Evolutionary conservation across 2,113 vertebrate species (phyloP).

Genomic region (Trachemys scripta): DNA sequence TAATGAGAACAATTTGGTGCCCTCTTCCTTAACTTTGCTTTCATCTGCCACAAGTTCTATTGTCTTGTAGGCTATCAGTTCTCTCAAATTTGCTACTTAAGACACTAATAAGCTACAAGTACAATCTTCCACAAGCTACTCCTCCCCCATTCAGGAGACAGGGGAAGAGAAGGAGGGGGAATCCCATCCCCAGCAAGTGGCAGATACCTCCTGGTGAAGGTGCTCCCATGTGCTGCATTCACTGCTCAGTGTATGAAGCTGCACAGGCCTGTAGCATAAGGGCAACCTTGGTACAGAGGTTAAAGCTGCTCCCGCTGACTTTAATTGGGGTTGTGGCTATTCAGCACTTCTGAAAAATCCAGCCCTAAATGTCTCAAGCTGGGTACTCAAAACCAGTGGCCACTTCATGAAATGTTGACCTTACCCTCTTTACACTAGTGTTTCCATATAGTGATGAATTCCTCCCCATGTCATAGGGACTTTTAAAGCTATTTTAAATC

Average conservation of each 20-base stretch:
- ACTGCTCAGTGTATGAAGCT: not conserved
- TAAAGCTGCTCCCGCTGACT: not conserved
- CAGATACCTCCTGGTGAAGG: not conserved
- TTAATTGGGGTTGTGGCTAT: not conserved
- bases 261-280: not conserved
- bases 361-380: not conserved
- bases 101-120: not conserved
- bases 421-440: not conserved
- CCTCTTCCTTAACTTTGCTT: not conserved
- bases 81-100: not conserved
- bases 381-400: not conserved
- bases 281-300: not conserved
- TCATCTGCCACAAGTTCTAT: not conserved
- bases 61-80: not conserved
- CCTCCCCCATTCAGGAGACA: not conserved
- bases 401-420: not conserved
- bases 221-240: not conserved
- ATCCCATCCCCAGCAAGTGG: not conserved
- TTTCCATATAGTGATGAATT: not conserved
- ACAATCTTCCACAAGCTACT: not conserved
- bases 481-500: not conserved
- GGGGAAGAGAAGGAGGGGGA: not conserved
- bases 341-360: not conserved
- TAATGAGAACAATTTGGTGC: too few relatives aligned
- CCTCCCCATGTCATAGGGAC: not conserved